Conservation (phyloP, 2,888 invertebrate genomes). For the Lamellibrachia satsuma region DNA sequence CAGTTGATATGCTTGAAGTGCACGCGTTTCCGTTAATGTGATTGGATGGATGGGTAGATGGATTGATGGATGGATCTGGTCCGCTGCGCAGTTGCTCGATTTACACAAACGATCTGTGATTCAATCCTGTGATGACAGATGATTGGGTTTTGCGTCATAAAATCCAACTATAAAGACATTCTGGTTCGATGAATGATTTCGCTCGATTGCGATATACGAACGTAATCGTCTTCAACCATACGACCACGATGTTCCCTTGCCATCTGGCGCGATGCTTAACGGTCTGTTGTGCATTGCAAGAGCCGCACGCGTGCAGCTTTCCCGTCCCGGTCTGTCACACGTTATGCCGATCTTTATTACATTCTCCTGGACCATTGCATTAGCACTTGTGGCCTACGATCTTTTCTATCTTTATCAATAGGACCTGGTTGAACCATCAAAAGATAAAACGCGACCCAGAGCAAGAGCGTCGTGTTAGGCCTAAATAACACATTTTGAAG, state of each 20-base stretch:
- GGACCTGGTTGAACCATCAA: too few species aligned
- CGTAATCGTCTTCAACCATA: not conserved
- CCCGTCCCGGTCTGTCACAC: not conserved
- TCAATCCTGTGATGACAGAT: not conserved
- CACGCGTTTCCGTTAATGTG: not conserved
- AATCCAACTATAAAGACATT: not conserved
- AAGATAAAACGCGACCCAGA: too few species aligned
- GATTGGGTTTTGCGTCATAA: not conserved
- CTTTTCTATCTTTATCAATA: too few species aligned
- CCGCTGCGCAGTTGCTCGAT: not conserved
- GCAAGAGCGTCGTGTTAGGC: too few species aligned
- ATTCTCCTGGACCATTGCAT: not conserved
- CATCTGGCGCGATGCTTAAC: not conserved
- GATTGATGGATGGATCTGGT: not conserved
- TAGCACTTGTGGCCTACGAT: not conserved
- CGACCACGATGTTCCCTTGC: not conserved
- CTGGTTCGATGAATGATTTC: slow-evolving; percentile 1
- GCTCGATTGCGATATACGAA: not conserved
- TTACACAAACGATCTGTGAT: not conserved
- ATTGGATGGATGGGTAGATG: not conserved
- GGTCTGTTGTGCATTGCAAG: not conserved
- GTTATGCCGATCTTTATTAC: not conserved
- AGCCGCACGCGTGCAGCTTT: not conserved
- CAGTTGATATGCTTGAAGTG: not conserved
- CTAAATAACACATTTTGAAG: too few species aligned